These are phyloP conservation scores for Melanotaenia duboulayi DNA, from an alignment of 2,113 vertebrate species.

Conservation along the genomic window DNA sequence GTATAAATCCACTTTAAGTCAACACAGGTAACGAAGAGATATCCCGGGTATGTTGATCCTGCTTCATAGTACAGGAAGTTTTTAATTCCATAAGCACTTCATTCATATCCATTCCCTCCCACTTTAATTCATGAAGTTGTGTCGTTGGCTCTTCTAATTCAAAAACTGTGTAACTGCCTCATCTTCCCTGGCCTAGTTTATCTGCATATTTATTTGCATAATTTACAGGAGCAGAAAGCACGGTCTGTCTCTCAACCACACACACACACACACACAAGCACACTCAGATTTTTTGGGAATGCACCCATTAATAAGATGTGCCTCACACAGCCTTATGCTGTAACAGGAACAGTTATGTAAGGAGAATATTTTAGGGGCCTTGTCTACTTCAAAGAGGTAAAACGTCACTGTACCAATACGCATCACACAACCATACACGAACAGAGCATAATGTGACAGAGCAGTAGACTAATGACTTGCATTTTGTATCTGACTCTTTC, in stretches of 20 bases:
- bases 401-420: conserved; percentile 64
- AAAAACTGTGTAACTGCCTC: conserved; percentile 68
- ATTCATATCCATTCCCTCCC: neutral
- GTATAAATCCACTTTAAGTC: no score
- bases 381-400: conserved; percentile 69
- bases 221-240: conserved; percentile 67
- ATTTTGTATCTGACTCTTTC: conserved; percentile 31
- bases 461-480: conserved; percentile 32
- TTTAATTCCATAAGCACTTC: conserved; percentile 1
- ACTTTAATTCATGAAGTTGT: conserved; percentile 32
- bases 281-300: conserved; percentile 11
- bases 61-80: no score
- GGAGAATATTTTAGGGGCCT: conserved; percentile 72
- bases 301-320: conserved; percentile 45
- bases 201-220: conserved; percentile 73
- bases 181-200: conserved; percentile 43
- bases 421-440: conserved; percentile 58
- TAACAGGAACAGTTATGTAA: conserved; percentile 79
- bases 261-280: conserved; percentile 20
- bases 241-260: conserved; percentile 40
- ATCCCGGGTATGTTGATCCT: no score
- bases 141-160: conserved; percentile 68
- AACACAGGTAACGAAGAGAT: no score
- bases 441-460: conserved; percentile 22
- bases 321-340: conserved; percentile 55